Percentiles rank a stretch among this genome's conserved stretches.
phyloP scores from a whole-genome alignment of 2,888 invertebrate genomes.

The Chrysomela aeneicollis region DNA sequence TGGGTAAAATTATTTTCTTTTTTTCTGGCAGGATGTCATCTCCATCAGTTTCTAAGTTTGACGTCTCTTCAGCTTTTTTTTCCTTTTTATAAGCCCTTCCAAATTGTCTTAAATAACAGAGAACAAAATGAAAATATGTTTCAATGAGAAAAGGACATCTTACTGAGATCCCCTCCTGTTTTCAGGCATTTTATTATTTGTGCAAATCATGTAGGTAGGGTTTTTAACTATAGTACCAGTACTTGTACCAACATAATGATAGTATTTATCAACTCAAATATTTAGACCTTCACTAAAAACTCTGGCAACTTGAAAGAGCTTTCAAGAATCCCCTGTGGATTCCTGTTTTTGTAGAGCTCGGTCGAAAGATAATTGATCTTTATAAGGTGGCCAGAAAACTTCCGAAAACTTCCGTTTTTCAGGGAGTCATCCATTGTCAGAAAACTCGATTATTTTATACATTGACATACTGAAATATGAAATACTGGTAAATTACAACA shows the following conservation, averaged over 20 bases:
- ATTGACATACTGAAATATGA: no score
- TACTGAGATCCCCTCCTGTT: slow-evolving; percentile 12
- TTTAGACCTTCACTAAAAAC: slow-evolving; percentile 13
- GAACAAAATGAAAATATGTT: slow-evolving; percentile 1
- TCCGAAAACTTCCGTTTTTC: slow-evolving; percentile 15
- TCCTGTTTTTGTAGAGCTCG: slow-evolving; percentile 17
- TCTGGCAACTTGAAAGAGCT: slow-evolving; percentile 16
- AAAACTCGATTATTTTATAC: no score
- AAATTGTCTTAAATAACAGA: slow-evolving; percentile 19
- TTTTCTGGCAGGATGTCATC: slow-evolving; percentile 23
- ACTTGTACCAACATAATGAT: slow-evolving; percentile 16
- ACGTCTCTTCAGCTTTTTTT: slow-evolving; percentile 22
- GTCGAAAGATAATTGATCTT: slow-evolving; percentile 15
- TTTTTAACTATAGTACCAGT: slow-evolving; percentile 13
- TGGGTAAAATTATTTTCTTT: slow-evolving; percentile 18
- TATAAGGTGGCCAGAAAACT: slow-evolving; percentile 15
- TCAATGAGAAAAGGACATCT: slow-evolving; percentile 13
- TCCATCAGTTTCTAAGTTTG: slow-evolving; percentile 20
- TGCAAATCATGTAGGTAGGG: no score
- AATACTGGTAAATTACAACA: no score
- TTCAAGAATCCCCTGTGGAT: slow-evolving; percentile 20
- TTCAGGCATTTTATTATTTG: slow-evolving; percentile 15
- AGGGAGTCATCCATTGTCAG: no score
- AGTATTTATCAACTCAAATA: slow-evolving; percentile 8
- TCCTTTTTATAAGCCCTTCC: slow-evolving; percentile 23